phyloP scores from a whole-genome alignment of 1,140 invertebrate genomes.

The Drosophila nigromelanica region DNA sequence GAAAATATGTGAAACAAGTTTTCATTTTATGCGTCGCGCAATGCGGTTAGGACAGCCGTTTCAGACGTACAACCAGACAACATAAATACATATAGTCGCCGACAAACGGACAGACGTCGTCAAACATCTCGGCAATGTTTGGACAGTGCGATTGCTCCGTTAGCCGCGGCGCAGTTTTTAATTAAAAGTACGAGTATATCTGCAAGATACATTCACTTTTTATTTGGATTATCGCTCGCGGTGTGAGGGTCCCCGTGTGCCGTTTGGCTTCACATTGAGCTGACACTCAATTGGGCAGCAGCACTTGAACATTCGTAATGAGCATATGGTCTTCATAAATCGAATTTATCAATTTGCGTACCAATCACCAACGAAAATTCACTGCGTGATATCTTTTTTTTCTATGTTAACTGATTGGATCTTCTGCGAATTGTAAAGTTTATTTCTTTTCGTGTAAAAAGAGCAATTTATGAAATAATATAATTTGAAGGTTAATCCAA shows the following conservation, averaged over 20 bases:
- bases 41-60: constrained; percentile 24
- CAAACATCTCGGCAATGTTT: constrained; percentile 66
- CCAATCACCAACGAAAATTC: constrained; percentile 13
- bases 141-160: constrained; percentile 48
- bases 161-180: constrained; percentile 32
- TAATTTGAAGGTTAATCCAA: too few relatives aligned
- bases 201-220: constrained; percentile 61
- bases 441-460: not conserved
- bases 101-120: constrained; percentile 51
- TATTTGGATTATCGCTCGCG: constrained; percentile 37
- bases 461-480: too few relatives aligned
- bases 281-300: constrained; percentile 1
- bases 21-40: constrained; percentile 54
- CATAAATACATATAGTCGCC: not conserved
- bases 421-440: not conserved
- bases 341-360: constrained; percentile 3
- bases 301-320: constrained; percentile 6
- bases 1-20: constrained; percentile 72
- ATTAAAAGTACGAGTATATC: constrained; percentile 55
- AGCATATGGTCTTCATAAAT: constrained; percentile 17
- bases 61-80: constrained; percentile 7
- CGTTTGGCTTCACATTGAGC: constrained; percentile 11
- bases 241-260: constrained; percentile 16
- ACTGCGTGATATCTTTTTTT: constrained; percentile 4
- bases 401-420: not conserved